Percentiles rank a stretch among this genome's conserved stretches.
Conservation (phyloP, 2,888 invertebrate genomes). For the Camptogramma bilineatum region DNA sequence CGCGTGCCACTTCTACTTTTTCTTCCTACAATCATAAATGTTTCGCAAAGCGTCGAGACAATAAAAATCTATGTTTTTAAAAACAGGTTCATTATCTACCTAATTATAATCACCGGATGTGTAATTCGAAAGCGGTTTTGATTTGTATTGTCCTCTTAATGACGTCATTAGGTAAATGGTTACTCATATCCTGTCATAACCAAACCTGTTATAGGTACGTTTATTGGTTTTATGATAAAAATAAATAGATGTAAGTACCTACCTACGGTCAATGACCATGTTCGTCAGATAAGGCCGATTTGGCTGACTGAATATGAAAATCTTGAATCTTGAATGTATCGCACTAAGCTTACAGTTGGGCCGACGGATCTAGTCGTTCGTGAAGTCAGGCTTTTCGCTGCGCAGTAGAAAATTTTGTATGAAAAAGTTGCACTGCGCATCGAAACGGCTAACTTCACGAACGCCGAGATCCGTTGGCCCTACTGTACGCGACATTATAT, state of each 20-base stretch:
- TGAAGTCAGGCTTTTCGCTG: too few species aligned
- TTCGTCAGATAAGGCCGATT: background rate
- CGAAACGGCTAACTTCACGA: too few species aligned
- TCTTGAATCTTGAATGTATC: too few species aligned
- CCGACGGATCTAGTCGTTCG: too few species aligned
- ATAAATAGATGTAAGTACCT: background rate
- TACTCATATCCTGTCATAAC: conserved; percentile 46
- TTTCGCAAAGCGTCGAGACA: background rate
- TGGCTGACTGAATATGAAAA: too few species aligned
- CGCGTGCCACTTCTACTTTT: too few species aligned
- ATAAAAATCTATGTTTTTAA: background rate
- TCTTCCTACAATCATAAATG: too few species aligned
- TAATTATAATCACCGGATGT: conserved; percentile 37
- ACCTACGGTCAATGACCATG: background rate
- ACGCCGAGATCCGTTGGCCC: too few species aligned
- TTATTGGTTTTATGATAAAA: background rate
- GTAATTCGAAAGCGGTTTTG: conserved; percentile 29
- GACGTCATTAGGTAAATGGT: conserved; percentile 45
- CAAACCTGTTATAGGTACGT: conserved; percentile 18
- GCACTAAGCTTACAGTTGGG: too few species aligned
- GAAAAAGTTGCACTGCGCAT: too few species aligned
- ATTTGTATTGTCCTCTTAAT: conserved; percentile 39
- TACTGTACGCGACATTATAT: conserved; percentile 28
- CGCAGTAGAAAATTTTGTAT: too few species aligned
- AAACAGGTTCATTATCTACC: conserved; percentile 24